These are phyloP conservation scores for Leptopilina syphax DNA, from an alignment of 2,888 invertebrate species.

Conservation along the genomic window DNA sequence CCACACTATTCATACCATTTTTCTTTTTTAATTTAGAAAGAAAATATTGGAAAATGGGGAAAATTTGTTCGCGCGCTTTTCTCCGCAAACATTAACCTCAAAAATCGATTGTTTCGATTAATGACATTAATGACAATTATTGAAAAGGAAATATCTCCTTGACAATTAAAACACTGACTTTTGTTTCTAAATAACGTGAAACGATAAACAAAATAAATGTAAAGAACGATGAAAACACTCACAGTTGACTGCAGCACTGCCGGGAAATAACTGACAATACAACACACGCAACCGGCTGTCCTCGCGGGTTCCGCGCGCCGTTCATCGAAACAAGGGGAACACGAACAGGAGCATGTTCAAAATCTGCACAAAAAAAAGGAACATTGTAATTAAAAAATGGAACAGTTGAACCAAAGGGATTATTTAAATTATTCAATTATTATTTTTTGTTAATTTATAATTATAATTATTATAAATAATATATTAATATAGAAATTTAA, in stretches of 20 bases:
- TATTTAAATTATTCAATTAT: not conserved
- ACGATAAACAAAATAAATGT: not conserved
- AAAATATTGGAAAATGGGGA: too few species aligned
- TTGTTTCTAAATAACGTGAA: not conserved
- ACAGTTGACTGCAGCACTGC: constrained; percentile 26
- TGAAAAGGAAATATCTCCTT: too few species aligned
- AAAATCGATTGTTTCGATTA: too few species aligned
- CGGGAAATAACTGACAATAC: constrained; percentile 40
- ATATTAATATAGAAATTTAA: too few species aligned
- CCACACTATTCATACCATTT: too few species aligned
- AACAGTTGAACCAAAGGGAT: not conserved
- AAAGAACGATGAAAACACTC: constrained; percentile 28
- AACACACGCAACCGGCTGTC: constrained; percentile 36
- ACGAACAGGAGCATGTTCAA: constrained; percentile 33
- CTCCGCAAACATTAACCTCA: too few species aligned
- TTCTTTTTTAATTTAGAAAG: too few species aligned
- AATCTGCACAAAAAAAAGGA: constrained; percentile 19
- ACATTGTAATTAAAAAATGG: constrained; percentile 5
- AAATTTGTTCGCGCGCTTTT: too few species aligned
- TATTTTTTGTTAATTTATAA: not conserved
- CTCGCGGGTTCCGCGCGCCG: constrained; percentile 26
- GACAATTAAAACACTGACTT: not conserved
- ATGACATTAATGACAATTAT: too few species aligned
- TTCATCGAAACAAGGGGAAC: constrained; percentile 32
- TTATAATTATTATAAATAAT: not conserved